A percentile compares a stretch with the other conserved stretches of the same genome.
Evolutionary conservation across 1,140 invertebrate genomes (phyloP).

Genomic region (Brachionus plicatilis): DNA sequence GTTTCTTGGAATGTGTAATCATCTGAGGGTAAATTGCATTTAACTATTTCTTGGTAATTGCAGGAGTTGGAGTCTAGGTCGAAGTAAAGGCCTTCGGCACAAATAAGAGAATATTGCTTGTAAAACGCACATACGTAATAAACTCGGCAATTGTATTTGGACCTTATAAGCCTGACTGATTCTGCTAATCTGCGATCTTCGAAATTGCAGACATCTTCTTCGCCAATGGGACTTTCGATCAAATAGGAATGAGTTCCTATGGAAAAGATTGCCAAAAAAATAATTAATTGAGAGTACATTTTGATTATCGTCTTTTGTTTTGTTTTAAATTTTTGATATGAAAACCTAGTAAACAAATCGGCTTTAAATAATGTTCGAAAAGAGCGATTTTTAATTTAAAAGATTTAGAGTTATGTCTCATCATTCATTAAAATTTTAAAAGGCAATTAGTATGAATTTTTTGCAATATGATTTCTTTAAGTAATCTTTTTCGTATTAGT

Average conservation of each 20-base stretch:
- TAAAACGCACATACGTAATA: conserved; percentile 29
- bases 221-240: not conserved
- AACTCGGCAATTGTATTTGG: conserved; percentile 14
- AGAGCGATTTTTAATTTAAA: not conserved
- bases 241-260: not conserved
- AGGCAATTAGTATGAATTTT: not conserved
- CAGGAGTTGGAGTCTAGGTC: not conserved
- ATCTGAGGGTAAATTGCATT: not conserved
- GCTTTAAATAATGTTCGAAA: conserved; percentile 1
- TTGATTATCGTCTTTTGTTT: not conserved
- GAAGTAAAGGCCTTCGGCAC: conserved; percentile 32
- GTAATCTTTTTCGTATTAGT: not conserved
- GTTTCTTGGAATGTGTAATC: not conserved
- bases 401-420: not conserved
- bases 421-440: not conserved
- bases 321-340: not conserved
- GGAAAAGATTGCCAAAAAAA: not conserved
- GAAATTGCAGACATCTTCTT: conserved; percentile 12
- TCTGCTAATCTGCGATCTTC: not conserved
- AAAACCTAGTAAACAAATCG: not conserved
- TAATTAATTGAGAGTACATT: not conserved
- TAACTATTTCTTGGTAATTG: conserved; percentile 23
- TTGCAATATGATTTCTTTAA: not conserved
- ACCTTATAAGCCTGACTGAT: not conserved
- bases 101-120: conserved; percentile 21